Conservation (phyloP, 2,797 vertebrate species). For the Falco peregrinus region DNA sequence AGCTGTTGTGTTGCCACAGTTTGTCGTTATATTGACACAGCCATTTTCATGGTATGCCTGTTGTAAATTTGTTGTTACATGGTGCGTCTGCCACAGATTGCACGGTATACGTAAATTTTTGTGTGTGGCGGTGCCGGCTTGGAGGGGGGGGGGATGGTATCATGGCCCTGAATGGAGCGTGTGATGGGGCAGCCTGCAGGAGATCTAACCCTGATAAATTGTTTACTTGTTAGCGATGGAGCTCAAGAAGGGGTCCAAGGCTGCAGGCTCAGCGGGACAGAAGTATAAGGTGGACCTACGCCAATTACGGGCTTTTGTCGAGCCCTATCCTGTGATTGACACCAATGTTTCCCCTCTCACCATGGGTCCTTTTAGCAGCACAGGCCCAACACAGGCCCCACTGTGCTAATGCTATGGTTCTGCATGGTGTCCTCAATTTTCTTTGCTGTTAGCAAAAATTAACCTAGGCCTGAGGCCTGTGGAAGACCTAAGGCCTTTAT, state of each 20-base stretch:
- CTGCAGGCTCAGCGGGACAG: slow-evolving; percentile 81
- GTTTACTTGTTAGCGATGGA: slow-evolving; percentile 84
- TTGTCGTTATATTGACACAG: slow-evolving; percentile 85
- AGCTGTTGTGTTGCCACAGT: slow-evolving; percentile 77
- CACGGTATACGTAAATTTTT: slow-evolving; percentile 86
- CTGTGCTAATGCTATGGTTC: slow-evolving; percentile 82
- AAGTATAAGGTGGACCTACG: slow-evolving; percentile 87
- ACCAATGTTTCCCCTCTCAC: slow-evolving; percentile 86
- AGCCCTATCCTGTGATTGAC: slow-evolving; percentile 83
- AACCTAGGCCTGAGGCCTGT: slow-evolving; percentile 76
- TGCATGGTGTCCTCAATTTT: slow-evolving; percentile 82
- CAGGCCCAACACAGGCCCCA: slow-evolving; percentile 84
- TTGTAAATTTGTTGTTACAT: slow-evolving; percentile 91
- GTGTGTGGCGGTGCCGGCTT: slow-evolving; percentile 78
- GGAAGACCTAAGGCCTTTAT: slow-evolving; percentile 78
- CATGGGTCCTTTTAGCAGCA: slow-evolving; percentile 84
- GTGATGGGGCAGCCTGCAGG: slow-evolving; percentile 81
- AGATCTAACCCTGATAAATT: slow-evolving; percentile 87
- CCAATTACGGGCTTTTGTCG: slow-evolving; percentile 87
- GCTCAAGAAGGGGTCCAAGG: slow-evolving; percentile 76
- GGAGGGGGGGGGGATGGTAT: slow-evolving; percentile 56
- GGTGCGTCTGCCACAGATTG: slow-evolving; percentile 85
- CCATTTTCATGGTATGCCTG: slow-evolving; percentile 86
- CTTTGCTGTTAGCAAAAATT: slow-evolving; percentile 80
- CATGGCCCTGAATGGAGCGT: slow-evolving; percentile 80